Evolutionary conservation across 2,888 invertebrate species (phyloP), one percentile per base, ranked within the genome.

Genomic region (Trisateles emortualis): DNA sequence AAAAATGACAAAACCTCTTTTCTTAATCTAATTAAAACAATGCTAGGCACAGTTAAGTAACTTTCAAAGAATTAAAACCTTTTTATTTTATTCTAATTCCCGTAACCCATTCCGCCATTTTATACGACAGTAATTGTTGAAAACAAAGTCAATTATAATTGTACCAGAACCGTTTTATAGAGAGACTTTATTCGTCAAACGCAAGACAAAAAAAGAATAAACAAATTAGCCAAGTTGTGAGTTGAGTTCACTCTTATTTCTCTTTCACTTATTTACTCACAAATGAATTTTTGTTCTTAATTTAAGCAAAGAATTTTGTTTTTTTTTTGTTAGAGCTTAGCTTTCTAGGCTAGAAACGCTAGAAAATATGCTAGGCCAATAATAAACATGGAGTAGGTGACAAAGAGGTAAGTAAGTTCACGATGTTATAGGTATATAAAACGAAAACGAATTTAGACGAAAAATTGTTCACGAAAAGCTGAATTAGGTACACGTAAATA

Each of bases 131-230:
- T 36, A 59, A 57, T 54, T 63, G 43, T 41, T 24, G 17, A 42
- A 56, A 46, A 54, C 51, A 59, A 70, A 71, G 35, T 54, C 40
- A 55, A 68, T 71, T 67, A 54, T 43, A 59, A 59, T 59, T 57
- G 50, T 59, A 51, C 59, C 33, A 66, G 57, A 52, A 61, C 45
- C 49, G 40, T 55, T 11, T 45, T 26, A 40, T 1, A 52, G 58
- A 53, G 49, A 51, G 50, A 53, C 60, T 64, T 33, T 54, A 29
- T 58, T 67, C 40, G 45, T 55, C 44, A 57, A 62, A 59, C 51
- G 47, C 42, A 42, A 50, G 40, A 19, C 22, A 22, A 56, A 52
- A 65, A 54, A 54, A 61, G 53, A 33, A 41, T 52, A 56, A 65
- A 68, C 47, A 57, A 61, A 64, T 74, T 63, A 52, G 51, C 55